Conservation (phyloP, 2,113 vertebrate species). For the Sinocyclocheilus maitianheensis region DNA sequence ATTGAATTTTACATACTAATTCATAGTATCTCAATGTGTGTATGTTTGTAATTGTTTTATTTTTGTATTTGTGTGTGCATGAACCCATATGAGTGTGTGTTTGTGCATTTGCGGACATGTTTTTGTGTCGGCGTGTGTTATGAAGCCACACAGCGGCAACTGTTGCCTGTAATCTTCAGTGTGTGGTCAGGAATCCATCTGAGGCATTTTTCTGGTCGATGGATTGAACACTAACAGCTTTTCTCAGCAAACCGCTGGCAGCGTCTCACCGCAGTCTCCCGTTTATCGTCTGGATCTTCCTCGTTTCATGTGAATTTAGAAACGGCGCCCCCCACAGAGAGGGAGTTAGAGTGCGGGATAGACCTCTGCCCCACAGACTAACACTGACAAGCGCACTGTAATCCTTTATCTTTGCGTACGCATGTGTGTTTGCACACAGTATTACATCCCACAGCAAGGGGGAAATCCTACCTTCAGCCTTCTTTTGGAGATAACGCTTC, state of each 20-base stretch:
- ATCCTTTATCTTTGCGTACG: constrained; percentile 39
- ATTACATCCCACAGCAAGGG: constrained; percentile 39
- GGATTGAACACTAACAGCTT: constrained; percentile 32
- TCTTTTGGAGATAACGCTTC: constrained; percentile 35
- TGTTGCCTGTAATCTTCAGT: constrained; percentile 25
- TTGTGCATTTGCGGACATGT: constrained; percentile 28
- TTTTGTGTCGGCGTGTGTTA: background rate
- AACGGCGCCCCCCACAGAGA: constrained; percentile 43
- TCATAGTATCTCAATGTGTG: background rate
- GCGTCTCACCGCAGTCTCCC: constrained; percentile 11
- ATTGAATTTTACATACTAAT: background rate
- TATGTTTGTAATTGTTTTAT: constrained; percentile 27
- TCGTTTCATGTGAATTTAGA: constrained; percentile 44
- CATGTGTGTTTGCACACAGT: constrained; percentile 30
- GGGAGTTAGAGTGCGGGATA: constrained; percentile 39
- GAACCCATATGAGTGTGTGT: constrained; percentile 25
- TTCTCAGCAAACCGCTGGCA: constrained; percentile 15
- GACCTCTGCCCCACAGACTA: constrained; percentile 41
- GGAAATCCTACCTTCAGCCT: constrained; percentile 40
- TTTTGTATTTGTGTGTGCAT: constrained; percentile 32
- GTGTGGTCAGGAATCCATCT: constrained; percentile 31
- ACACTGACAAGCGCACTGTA: constrained; percentile 38
- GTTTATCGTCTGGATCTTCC: constrained; percentile 33
- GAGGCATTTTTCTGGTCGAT: constrained; percentile 32
- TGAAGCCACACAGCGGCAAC: constrained; percentile 7